Conservation (phyloP, 2,888 invertebrate genomes). For the Aplocera efformata region DNA sequence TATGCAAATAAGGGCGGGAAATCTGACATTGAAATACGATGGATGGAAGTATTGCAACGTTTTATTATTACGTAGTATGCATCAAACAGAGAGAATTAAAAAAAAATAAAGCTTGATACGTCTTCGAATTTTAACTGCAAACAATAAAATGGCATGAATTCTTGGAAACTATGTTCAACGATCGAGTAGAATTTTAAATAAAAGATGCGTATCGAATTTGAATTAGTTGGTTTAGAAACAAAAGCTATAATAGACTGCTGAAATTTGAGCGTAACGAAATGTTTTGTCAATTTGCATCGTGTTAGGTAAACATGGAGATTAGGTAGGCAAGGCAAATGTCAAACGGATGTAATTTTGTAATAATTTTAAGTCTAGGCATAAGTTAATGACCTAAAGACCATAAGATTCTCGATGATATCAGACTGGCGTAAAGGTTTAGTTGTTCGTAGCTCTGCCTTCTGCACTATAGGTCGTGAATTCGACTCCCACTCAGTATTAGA, state of each 20-base stretch:
- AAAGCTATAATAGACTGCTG: slow-evolving; percentile 15
- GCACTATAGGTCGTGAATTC: too few species aligned
- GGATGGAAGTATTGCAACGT: neutral
- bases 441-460: too few species aligned
- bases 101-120: too few species aligned
- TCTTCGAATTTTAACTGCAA: neutral
- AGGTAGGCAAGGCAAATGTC: too few species aligned
- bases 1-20: slow-evolving; percentile 10
- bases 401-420: neutral
- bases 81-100: too few species aligned
- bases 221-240: slow-evolving; percentile 29
- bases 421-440: too few species aligned
- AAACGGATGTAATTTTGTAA: slow-evolving; percentile 18
- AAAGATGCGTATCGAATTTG: slow-evolving; percentile 22
- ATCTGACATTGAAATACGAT: slow-evolving; percentile 12
- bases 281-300: slow-evolving; percentile 30
- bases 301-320: slow-evolving; percentile 29
- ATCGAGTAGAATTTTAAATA: slow-evolving; percentile 21
- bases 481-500: too few species aligned
- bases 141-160: slow-evolving; percentile 2
- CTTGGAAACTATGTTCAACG: slow-evolving; percentile 14
- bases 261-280: slow-evolving; percentile 21
- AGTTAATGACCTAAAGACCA: slow-evolving; percentile 4
- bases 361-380: slow-evolving; percentile 3
- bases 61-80: too few species aligned